A percentile compares a stretch with the other conserved stretches of the same genome.
Conservation (phyloP, 2,113 vertebrate genomes). For the Notarius quadriscutis region DNA sequence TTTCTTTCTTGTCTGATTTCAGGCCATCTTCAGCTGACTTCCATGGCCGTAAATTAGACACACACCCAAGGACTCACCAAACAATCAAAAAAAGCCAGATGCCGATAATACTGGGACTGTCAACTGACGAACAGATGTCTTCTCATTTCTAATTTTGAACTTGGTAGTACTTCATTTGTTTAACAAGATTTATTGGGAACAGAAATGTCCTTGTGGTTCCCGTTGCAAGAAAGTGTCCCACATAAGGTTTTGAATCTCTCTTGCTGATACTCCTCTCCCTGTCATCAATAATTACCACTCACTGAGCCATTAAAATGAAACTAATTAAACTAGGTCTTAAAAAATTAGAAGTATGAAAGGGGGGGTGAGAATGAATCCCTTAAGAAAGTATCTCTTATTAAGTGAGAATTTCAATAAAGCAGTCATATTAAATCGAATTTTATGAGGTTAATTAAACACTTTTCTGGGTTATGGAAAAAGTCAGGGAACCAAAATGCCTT, state of each 20-base stretch:
- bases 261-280: neutral
- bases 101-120: slow-evolving; percentile 23
- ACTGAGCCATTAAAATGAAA: neutral
- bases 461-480: neutral
- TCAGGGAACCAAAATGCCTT: neutral
- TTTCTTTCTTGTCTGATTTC: slow-evolving; percentile 46
- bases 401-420: neutral
- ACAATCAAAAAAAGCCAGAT: slow-evolving; percentile 50
- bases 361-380: neutral
- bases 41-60: slow-evolving; percentile 43
- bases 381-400: neutral
- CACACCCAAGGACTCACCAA: slow-evolving; percentile 35
- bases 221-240: neutral
- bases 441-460: neutral
- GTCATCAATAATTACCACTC: neutral
- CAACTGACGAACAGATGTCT: slow-evolving; percentile 36
- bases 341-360: neutral
- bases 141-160: neutral
- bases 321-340: neutral
- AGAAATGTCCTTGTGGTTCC: neutral
- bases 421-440: neutral
- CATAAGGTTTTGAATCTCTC: neutral
- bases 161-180: neutral
- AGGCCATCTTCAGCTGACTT: slow-evolving; percentile 48
- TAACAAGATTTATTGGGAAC: neutral